These are phyloP conservation scores for Pimephales promelas DNA, from an alignment of 2,113 vertebrate genomes.

Conservation along the genomic window DNA sequence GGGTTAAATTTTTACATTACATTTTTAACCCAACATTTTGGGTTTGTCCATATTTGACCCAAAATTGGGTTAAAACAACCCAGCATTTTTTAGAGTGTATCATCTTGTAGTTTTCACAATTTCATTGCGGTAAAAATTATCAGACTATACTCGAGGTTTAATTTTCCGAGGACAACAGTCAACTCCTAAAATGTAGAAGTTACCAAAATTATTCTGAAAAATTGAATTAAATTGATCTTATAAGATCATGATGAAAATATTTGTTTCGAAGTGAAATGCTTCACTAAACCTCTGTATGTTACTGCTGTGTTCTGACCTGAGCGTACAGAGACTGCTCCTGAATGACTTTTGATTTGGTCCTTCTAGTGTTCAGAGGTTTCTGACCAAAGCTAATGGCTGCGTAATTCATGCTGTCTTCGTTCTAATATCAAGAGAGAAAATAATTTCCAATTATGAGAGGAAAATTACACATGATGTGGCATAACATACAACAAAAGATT, in stretches of 20 bases:
- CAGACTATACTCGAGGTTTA: not conserved
- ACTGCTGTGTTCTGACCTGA: conserved; percentile 4
- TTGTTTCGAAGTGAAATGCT: not conserved
- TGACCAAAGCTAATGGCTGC: not conserved
- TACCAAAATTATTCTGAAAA: not conserved
- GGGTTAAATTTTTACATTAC: too few species aligned
- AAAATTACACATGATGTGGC: not conserved
- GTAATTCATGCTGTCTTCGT: not conserved
- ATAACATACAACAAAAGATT: not conserved
- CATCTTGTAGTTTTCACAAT: not conserved
- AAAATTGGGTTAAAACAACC: too few species aligned
- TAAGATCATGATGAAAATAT: not conserved
- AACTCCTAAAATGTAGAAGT: not conserved
- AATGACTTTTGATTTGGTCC: not conserved
- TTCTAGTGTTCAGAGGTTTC: conserved; percentile 6
- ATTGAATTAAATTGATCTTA: not conserved
- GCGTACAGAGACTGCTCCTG: not conserved
- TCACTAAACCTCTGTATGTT: not conserved
- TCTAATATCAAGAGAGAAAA: too few species aligned
- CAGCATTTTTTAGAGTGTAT: too few species aligned
- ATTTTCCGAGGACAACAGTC: not conserved
- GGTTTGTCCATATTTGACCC: too few species aligned
- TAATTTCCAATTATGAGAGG: not conserved
- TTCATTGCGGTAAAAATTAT: not conserved
- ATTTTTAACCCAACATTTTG: too few species aligned